phyloP scores from a whole-genome alignment of 2,113 vertebrate species.

The Oryzias javanicus region DNA sequence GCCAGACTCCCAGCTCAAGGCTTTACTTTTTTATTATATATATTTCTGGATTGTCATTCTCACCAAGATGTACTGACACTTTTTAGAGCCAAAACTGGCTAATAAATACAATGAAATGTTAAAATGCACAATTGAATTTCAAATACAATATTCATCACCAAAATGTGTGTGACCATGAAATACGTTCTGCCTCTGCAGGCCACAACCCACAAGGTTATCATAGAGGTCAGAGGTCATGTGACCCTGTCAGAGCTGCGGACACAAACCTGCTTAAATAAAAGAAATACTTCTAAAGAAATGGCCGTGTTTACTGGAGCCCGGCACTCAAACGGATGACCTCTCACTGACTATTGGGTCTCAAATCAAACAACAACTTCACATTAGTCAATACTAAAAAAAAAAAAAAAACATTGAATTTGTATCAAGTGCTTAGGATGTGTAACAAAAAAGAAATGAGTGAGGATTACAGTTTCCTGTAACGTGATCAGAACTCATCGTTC shows the following conservation, averaged over 20 bases:
- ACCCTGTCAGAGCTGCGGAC: constrained; percentile 85
- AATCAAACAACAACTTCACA: constrained; percentile 94
- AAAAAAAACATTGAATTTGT: constrained; percentile 82
- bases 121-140: constrained; percentile 86
- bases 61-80: constrained; percentile 86
- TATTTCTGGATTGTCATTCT: constrained; percentile 89
- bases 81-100: constrained; percentile 95
- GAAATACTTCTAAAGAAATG: constrained; percentile 84
- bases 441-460: constrained; percentile 79
- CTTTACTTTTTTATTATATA: constrained; percentile 79
- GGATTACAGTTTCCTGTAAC: constrained; percentile 63
- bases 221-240: constrained; percentile 50
- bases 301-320: constrained; percentile 85
- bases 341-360: constrained; percentile 83
- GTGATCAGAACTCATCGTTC: constrained; percentile 88
- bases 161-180: constrained; percentile 68
- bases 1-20: constrained; percentile 76
- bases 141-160: constrained; percentile 83
- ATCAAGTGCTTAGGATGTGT: constrained; percentile 94
- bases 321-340: constrained; percentile 86
- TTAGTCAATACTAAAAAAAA: constrained; percentile 97
- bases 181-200: constrained; percentile 71
- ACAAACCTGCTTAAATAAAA: constrained; percentile 93
- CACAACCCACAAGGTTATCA: constrained; percentile 75
- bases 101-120: constrained; percentile 96